These are phyloP conservation scores for Pelusios castaneus DNA, from an alignment of 2,113 vertebrate genomes.

Conservation along the genomic window DNA sequence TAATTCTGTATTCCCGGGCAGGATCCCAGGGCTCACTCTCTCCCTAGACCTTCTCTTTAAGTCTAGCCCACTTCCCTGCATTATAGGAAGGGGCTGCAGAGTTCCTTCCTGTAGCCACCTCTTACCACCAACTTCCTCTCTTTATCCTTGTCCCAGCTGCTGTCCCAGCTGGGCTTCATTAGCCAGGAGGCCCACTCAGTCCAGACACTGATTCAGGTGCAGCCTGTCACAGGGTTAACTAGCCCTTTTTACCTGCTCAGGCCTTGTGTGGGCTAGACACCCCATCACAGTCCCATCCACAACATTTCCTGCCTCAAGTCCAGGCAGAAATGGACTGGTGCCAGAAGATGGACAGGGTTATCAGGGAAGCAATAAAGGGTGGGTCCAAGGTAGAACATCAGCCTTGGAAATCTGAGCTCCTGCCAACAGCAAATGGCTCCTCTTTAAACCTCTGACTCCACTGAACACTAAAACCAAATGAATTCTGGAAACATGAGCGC, in stretches of 20 bases:
- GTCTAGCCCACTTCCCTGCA: not conserved
- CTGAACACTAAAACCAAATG: not conserved
- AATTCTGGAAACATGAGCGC: not conserved
- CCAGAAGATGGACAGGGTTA: slow-evolving; percentile 33
- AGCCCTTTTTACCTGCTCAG: not conserved
- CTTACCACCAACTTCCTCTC: not conserved
- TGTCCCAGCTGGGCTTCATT: not conserved
- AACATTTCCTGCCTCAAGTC: slow-evolving; percentile 12
- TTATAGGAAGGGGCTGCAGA: not conserved
- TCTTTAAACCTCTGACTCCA: not conserved
- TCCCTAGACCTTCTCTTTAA: not conserved
- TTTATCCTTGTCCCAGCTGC: too few species aligned
- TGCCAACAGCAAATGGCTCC: not conserved
- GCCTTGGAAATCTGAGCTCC: slow-evolving; percentile 17
- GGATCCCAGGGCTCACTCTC: not conserved
- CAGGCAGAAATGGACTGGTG: slow-evolving; percentile 29
- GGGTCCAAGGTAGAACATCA: not conserved
- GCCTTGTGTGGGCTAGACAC: not conserved
- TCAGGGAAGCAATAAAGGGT: slow-evolving; percentile 29
- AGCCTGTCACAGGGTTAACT: not conserved
- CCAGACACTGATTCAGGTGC: not conserved
- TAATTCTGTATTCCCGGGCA: not conserved
- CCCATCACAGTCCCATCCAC: not conserved
- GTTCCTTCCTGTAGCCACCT: not conserved
- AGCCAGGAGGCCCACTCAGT: not conserved